Percentiles rank a stretch among this genome's conserved stretches.
Evolutionary conservation across 1,140 invertebrate genomes (phyloP).

Genomic region (Latrodectus geometricus): DNA sequence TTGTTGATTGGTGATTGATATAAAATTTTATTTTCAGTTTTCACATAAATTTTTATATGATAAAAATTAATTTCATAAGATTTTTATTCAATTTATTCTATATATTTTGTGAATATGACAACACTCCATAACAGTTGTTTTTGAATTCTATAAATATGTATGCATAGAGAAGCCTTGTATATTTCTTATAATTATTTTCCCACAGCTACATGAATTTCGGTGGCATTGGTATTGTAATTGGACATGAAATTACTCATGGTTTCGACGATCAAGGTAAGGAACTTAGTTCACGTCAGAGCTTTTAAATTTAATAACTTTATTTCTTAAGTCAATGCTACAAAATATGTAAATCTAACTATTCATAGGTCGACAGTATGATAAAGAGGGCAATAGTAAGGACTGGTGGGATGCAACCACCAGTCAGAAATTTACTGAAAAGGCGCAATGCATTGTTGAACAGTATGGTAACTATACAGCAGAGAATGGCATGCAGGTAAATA

Average conservation of each 20-base stretch:
- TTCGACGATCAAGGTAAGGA: slow-evolving; percentile 73
- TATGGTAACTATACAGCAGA: slow-evolving; percentile 83
- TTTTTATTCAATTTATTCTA: too few relatives aligned
- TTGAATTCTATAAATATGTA: too few relatives aligned
- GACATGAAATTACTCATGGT: slow-evolving; percentile 70
- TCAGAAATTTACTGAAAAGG: slow-evolving; percentile 79
- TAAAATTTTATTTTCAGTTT: too few relatives aligned
- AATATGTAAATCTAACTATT: background rate
- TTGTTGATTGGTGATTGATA: too few relatives aligned
- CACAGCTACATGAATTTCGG: slow-evolving; percentile 75
- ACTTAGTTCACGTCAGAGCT: background rate
- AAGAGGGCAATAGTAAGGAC: slow-evolving; percentile 84
- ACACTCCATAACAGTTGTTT: too few relatives aligned
- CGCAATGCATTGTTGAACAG: slow-evolving; percentile 89
- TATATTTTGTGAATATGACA: too few relatives aligned
- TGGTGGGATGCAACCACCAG: slow-evolving; percentile 88
- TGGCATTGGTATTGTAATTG: slow-evolving; percentile 65
- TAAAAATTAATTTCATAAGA: too few relatives aligned
- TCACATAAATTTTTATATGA: too few relatives aligned
- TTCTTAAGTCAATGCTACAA: background rate
- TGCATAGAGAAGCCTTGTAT: background rate
- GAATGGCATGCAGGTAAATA: slow-evolving; percentile 76
- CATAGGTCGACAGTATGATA: slow-evolving; percentile 83
- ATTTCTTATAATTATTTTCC: background rate
- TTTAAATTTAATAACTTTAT: background rate